Percentiles rank a stretch among this genome's conserved stretches.
Evolutionary conservation across 2,888 invertebrate genomes (phyloP).

Genomic region (Heliconius ethilla): DNA sequence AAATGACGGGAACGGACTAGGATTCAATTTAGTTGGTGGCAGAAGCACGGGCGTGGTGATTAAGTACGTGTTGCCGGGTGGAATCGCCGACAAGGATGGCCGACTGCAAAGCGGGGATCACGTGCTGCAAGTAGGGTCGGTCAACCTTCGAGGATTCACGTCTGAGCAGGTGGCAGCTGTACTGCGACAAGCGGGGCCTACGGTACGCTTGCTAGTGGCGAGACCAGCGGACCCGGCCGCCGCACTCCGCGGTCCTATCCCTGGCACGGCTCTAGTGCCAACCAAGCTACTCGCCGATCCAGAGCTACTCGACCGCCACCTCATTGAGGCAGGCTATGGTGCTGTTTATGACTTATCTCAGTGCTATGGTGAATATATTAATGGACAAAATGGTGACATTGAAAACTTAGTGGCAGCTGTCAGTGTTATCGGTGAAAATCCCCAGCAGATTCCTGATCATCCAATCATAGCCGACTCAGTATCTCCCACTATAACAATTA

Average conservation of each 20-base stretch:
- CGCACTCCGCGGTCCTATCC: slow-evolving; percentile 87
- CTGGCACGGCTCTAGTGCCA: slow-evolving; percentile 95
- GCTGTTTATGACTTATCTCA: slow-evolving; percentile 80
- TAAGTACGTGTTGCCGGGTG: slow-evolving; percentile 98
- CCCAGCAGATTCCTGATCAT: slow-evolving; percentile 69
- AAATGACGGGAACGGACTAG: slow-evolving; percentile 98
- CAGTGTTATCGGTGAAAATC: slow-evolving; percentile 73
- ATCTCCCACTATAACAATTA: slow-evolving; percentile 76
- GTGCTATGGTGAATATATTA: slow-evolving; percentile 68
- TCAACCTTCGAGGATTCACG: slow-evolving; percentile 97
- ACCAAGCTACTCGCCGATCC: slow-evolving; percentile 95
- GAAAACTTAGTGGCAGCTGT: slow-evolving; percentile 72
- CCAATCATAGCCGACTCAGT: slow-evolving; percentile 65
- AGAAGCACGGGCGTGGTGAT: slow-evolving; percentile 99
- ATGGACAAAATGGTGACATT: slow-evolving; percentile 64
- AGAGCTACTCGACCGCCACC: slow-evolving; percentile 92
- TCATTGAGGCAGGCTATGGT: slow-evolving; percentile 88
- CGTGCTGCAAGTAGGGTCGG: slow-evolving; percentile 96
- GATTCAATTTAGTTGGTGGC: slow-evolving; percentile 99
- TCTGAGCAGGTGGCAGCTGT: slow-evolving; percentile 92
- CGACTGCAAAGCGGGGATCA: slow-evolving; percentile 98
- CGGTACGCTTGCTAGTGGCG: slow-evolving; percentile 95
- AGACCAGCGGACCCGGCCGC: slow-evolving; percentile 94
- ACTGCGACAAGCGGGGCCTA: slow-evolving; percentile 88
- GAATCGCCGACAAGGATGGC: slow-evolving; percentile 97